These are phyloP conservation scores for Junonia oenone DNA, from an alignment of 2,888 invertebrate genomes.

Conservation along the genomic window DNA sequence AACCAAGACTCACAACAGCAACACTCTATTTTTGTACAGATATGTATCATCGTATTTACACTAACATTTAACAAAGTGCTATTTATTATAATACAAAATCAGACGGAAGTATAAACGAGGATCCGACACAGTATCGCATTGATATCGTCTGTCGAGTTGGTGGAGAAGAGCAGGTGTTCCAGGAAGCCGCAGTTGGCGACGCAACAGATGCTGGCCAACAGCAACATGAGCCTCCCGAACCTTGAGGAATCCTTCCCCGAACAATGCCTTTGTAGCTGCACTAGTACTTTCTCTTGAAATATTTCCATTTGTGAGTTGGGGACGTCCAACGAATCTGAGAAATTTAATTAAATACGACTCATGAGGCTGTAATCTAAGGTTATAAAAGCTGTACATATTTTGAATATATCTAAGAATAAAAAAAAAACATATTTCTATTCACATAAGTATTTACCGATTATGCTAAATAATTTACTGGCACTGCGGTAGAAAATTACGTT, in stretches of 20 bases:
- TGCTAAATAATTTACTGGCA: no score
- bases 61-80: not conserved
- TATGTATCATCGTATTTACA: not conserved
- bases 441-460: no score
- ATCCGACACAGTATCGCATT: conserved; percentile 52
- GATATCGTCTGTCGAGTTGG: conserved; percentile 70
- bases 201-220: conserved; percentile 83
- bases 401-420: no score
- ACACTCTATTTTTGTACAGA: not conserved
- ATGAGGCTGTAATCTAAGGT: no score
- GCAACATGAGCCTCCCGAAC: conserved; percentile 86
- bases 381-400: no score
- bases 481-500: no score
- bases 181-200: conserved; percentile 51
- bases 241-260: conserved; percentile 70
- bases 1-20: not conserved
- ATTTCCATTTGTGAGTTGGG: conserved; percentile 74
- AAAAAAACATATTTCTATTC: no score
- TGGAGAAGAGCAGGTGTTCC: conserved; percentile 87
- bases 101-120: conserved; percentile 44
- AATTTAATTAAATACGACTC: no score
- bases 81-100: conserved; percentile 1
- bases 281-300: conserved; percentile 89
- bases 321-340: conserved; percentile 42
- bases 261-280: conserved; percentile 87